Evolutionary conservation across 2,888 invertebrate genomes (phyloP).

Genomic region (Leuctra nigra): DNA sequence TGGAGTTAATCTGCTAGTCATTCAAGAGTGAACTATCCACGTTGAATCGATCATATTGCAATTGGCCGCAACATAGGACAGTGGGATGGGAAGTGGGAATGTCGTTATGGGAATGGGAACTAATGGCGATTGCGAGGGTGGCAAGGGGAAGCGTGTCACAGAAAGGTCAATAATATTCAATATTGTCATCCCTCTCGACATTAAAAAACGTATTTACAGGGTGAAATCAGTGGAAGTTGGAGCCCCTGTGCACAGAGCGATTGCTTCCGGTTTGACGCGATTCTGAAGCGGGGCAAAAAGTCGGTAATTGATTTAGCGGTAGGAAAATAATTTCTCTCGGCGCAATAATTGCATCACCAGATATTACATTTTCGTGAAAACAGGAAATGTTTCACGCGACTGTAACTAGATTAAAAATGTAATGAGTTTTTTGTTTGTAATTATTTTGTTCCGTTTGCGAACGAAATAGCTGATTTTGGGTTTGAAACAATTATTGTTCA

Average conservation of each 20-base stretch:
- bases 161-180: conserved; percentile 17
- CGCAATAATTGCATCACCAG: conserved; percentile 1
- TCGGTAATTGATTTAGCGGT: conserved; percentile 6
- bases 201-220: conserved; percentile 11
- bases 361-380: too few relatives aligned
- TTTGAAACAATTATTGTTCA: too few relatives aligned
- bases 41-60: too few relatives aligned
- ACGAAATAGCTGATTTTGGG: too few relatives aligned
- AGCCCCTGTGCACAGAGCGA: background rate
- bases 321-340: conserved; percentile 1
- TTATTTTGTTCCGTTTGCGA: too few relatives aligned
- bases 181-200: conserved; percentile 9
- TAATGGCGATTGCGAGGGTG: conserved; percentile 6
- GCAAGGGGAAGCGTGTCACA: background rate
- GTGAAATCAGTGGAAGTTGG: conserved; percentile 8
- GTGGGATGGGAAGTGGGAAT: too few relatives aligned
- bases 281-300: background rate
- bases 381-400: background rate
- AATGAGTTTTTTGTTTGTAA: too few relatives aligned
- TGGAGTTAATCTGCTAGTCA: too few relatives aligned
- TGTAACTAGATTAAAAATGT: background rate
- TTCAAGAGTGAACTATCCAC: too few relatives aligned
- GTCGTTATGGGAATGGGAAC: background rate
- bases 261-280: conserved; percentile 5
- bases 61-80: too few relatives aligned